Base-by-base conservation (phyloP, 2,797 vertebrate species). In the Pseudomugil tenellus region DNA sequence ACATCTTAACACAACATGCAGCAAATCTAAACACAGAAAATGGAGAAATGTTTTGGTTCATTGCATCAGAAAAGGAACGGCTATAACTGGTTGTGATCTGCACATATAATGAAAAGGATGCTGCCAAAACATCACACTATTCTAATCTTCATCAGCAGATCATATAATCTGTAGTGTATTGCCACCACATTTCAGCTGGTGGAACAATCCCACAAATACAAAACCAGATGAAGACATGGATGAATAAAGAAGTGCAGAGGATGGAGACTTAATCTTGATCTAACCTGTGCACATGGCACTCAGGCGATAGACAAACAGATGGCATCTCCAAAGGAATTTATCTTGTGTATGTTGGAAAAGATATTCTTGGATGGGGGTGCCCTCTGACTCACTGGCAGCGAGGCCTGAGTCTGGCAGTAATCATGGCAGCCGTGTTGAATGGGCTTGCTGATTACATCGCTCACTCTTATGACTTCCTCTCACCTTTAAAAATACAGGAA, bases 261-360 rank as follows among this genome's bases (percentile, higher is more conserved):
- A 63, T 70, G 28, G 65, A 83, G 79, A 81, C 67, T 52, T 64
- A 80, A 67, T 76, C 78, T 82, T 63, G 68, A 60, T 84, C 75
- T 71, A 77, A 84, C 83, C 82, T 80, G 65, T 53, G 73, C 73
- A 34, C 72, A 64, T 65, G 72, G 79, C 76, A 73, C 69, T 52
- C n/a, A 11, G 73, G 80, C 58, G 77, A 84, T 80, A 88, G 87
- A 92, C 90, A 80, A 83, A 84, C 89, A 91, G 90, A 92, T 92
- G 90, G 91, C 73, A 66, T 82, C 90, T 81, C 90, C 63, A 25
- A 76, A 82, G 86, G 88, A 72, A 74, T 79, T 86, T 83, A 82
- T 89, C 85, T 89, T 55, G 78, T 49, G 72, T 78, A 84, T 79
- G 83, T 81, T 87, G 89, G 89, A 89, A 63, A 72, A 76, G 87